Conservation (phyloP, 2,888 invertebrate genomes). For the Mythimna impura region DNA sequence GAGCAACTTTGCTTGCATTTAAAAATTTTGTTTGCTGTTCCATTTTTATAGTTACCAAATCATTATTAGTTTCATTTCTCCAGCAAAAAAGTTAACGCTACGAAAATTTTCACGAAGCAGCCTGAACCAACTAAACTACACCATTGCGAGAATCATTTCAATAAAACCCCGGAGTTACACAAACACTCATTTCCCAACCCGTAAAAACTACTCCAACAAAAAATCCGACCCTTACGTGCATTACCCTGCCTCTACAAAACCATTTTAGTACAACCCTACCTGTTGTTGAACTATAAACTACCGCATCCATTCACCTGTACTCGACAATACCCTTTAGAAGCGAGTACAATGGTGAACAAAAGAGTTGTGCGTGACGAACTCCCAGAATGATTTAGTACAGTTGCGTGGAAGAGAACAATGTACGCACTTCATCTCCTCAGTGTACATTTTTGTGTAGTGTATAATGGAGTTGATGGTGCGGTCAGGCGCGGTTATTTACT, state of each 20-base stretch:
- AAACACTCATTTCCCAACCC: conserved; percentile 48
- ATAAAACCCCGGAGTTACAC: conserved; percentile 48
- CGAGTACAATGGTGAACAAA: conserved; percentile 69
- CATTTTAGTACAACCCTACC: conserved; percentile 58
- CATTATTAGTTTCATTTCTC: not conserved
- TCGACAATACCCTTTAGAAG: conserved; percentile 60
- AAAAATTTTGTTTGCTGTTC: too few relatives aligned
- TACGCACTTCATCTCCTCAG: conserved; percentile 58
- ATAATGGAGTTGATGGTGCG: conserved; percentile 53
- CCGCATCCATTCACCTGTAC: conserved; percentile 60
- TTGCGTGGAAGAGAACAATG: conserved; percentile 67
- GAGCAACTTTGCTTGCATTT: too few relatives aligned
- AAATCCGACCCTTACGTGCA: conserved; percentile 48
- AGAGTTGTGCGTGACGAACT: conserved; percentile 72
- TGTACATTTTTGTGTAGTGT: conserved; percentile 52
- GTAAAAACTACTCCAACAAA: conserved; percentile 57
- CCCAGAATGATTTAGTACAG: conserved; percentile 68
- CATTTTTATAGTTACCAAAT: not conserved
- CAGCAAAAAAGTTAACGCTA: not conserved
- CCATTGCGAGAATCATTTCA: conserved; percentile 42
- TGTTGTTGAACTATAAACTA: conserved; percentile 61
- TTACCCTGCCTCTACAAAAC: conserved; percentile 39
- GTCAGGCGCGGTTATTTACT: conserved; percentile 36
- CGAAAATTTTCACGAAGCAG: not conserved
- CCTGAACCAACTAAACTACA: conserved; percentile 28